phyloP scores from a whole-genome alignment of 1,140 invertebrate genomes.

The Cydia splendana region DNA sequence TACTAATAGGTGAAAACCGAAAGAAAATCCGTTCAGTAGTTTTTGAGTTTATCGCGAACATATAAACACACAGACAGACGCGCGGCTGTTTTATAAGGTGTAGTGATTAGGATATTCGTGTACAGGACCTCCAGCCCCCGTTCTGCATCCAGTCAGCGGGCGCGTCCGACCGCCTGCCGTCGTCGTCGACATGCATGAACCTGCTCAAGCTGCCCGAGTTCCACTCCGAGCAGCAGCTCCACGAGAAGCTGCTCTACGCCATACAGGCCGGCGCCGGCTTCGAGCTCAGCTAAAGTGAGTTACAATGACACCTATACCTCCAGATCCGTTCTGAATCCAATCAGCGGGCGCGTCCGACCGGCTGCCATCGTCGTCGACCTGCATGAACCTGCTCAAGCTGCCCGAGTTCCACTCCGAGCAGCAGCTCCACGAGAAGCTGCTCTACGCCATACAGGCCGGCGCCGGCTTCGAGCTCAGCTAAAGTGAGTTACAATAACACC shows the following conservation, averaged over 20 bases:
- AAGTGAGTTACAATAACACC: constrained; percentile 34
- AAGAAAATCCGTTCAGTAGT: no score
- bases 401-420: constrained; percentile 92
- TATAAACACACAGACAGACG: no score
- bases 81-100: no score
- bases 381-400: constrained; percentile 98
- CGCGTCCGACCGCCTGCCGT: constrained; percentile 92
- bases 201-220: constrained; percentile 97
- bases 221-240: constrained; percentile 87
- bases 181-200: constrained; percentile 99
- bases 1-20: no score
- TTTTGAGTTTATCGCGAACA: no score
- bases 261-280: constrained; percentile 97
- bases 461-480: constrained; percentile 97
- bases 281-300: constrained; percentile 88
- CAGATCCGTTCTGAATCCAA: constrained; percentile 82
- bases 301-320: no score
- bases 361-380: constrained; percentile 97
- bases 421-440: constrained; percentile 89
- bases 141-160: constrained; percentile 97
- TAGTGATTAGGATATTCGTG: not conserved
- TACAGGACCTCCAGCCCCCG: constrained; percentile 93
- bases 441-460: constrained; percentile 96
- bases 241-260: constrained; percentile 94
- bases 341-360: constrained; percentile 92